A percentile compares a stretch with the other conserved stretches of the same genome.
These are phyloP conservation scores for Calephelis perditalis DNA, from an alignment of 2,888 invertebrate genomes.

Conservation along the genomic window DNA sequence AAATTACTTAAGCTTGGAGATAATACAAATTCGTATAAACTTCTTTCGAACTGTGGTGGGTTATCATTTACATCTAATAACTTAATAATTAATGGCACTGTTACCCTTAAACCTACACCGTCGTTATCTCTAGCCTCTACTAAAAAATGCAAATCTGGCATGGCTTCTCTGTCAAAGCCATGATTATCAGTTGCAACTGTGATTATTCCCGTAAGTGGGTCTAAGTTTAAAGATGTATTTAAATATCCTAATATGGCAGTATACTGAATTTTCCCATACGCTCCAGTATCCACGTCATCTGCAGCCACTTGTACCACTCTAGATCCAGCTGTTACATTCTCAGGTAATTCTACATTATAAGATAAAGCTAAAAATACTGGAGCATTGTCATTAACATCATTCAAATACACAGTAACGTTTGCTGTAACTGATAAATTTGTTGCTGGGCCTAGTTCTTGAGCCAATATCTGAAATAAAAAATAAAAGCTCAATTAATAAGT, in stretches of 20 bases:
- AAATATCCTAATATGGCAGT: slow-evolving; percentile 87
- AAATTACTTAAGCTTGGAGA: slow-evolving; percentile 85
- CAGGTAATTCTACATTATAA: slow-evolving; percentile 87
- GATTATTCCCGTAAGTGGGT: slow-evolving; percentile 88
- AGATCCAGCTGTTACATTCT: slow-evolving; percentile 87
- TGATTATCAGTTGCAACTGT: slow-evolving; percentile 86
- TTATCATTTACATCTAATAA: slow-evolving; percentile 91
- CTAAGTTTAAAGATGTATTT: slow-evolving; percentile 87
- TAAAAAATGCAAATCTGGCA: slow-evolving; percentile 86
- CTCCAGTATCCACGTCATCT: slow-evolving; percentile 87
- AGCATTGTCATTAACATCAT: slow-evolving; percentile 93
- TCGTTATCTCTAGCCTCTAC: slow-evolving; percentile 94
- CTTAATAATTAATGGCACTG: slow-evolving; percentile 85
- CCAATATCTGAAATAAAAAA: slow-evolving; percentile 78
- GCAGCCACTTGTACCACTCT: slow-evolving; percentile 87
- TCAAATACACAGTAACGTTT: slow-evolving; percentile 87
- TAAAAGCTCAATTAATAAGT: too few relatives aligned
- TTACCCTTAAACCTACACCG: slow-evolving; percentile 86
- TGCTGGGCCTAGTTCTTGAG: slow-evolving; percentile 87
- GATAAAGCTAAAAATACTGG: slow-evolving; percentile 86
- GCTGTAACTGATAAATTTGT: slow-evolving; percentile 86
- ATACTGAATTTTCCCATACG: slow-evolving; percentile 87
- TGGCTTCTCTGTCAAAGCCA: slow-evolving; percentile 89
- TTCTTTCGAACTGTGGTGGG: slow-evolving; percentile 88
- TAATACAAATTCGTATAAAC: slow-evolving; percentile 88